Evolutionary conservation across 2,797 vertebrate species (phyloP).

Genomic region (Sebastes oblongus): DNA sequence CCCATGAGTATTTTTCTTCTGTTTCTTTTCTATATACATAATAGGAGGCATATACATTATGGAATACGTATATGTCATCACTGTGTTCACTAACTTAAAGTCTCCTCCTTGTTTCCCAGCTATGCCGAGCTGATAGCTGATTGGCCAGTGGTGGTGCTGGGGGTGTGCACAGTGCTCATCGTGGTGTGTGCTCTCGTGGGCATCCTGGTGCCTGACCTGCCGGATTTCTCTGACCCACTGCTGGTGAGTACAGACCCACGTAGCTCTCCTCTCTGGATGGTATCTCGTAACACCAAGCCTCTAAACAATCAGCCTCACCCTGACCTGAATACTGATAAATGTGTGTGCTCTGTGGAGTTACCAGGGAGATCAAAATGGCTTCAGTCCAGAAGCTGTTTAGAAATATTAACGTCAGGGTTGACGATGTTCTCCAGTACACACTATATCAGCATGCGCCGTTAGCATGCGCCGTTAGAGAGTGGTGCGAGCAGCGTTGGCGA

Average conservation of each 20-base stretch:
- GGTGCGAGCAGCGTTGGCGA: too few species aligned
- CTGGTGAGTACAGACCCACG: constrained; percentile 83
- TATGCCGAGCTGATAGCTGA: constrained; percentile 96
- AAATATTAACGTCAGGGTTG: not conserved
- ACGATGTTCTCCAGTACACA: too few species aligned
- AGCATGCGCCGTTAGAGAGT: too few species aligned
- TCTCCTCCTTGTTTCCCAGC: constrained; percentile 70
- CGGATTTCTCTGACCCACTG: constrained; percentile 96
- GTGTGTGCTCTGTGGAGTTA: not conserved
- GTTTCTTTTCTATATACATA: not conserved
- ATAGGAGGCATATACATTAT: not conserved
- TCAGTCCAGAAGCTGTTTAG: not conserved
- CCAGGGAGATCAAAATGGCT: not conserved
- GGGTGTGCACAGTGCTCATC: constrained; percentile 94
- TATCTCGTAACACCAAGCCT: not conserved
- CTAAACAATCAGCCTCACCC: not conserved
- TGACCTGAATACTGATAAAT: not conserved
- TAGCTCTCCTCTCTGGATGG: not conserved
- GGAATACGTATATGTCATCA: not conserved
- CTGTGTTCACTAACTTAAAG: not conserved
- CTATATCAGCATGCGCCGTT: too few species aligned
- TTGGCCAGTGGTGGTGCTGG: constrained; percentile 97
- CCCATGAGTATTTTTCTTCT: not conserved
- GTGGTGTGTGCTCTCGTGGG: constrained; percentile 95
- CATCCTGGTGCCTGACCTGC: constrained; percentile 93